A percentile compares a stretch with the other conserved stretches of the same genome.
These are phyloP conservation scores for Lophura nycthemera DNA, from an alignment of 2,113 vertebrate genomes.

Conservation along the genomic window DNA sequence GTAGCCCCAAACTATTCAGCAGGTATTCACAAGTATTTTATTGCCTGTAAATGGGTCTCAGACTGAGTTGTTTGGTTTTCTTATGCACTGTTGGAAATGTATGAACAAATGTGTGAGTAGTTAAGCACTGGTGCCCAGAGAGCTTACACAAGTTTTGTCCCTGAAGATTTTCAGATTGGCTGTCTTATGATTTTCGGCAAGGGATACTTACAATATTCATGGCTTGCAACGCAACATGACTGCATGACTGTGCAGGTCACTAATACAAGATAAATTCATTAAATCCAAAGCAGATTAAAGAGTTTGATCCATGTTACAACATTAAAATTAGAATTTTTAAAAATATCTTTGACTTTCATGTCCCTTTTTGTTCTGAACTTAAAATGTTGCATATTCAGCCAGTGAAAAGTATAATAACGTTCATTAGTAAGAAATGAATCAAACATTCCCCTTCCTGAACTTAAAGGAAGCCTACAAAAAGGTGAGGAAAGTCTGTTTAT, in stretches of 20 bases:
- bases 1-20: not conserved
- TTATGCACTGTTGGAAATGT: not conserved
- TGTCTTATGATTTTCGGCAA: not conserved
- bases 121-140: not conserved
- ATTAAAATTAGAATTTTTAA: not conserved
- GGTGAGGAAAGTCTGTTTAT: not conserved
- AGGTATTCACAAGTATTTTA: not conserved
- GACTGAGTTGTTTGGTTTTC: not conserved
- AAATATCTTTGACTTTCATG: not conserved
- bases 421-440: not conserved
- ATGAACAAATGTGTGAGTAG: not conserved
- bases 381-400: not conserved
- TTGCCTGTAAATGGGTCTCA: not conserved
- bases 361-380: not conserved
- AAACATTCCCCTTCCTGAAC: not conserved
- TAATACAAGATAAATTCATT: not conserved
- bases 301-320: not conserved
- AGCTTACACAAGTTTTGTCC: not conserved
- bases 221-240: not conserved
- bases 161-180: not conserved
- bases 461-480: not conserved
- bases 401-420: not conserved
- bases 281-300: not conserved
- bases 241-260: not conserved
- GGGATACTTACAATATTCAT: no score